Evolutionary conservation across 2,113 vertebrate species (phyloP).

Genomic region (Phycodurus eques): DNA sequence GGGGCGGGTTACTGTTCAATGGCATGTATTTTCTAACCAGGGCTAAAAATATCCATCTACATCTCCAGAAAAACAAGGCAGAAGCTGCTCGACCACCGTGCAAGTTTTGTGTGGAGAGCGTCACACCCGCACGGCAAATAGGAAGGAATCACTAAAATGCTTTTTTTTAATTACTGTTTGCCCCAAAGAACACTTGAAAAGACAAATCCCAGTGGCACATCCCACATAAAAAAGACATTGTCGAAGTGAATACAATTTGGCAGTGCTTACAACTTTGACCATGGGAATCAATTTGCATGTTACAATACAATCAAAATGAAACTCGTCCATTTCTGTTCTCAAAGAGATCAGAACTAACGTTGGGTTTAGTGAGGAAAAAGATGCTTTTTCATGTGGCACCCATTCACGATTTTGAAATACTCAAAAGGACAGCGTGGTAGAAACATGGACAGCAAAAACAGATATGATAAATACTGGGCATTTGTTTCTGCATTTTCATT

Average conservation of each 20-base stretch:
- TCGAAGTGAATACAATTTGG: neutral
- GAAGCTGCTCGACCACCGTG: slow-evolving; percentile 12
- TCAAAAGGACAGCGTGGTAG: neutral
- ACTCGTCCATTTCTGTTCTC: neutral
- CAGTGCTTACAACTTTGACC: neutral
- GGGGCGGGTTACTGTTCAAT: slow-evolving; percentile 39
- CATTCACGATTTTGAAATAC: neutral
- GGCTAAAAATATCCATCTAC: slow-evolving; percentile 52
- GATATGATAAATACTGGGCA: too few relatives aligned
- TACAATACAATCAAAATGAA: neutral
- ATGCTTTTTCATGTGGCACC: neutral
- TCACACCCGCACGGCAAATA: slow-evolving; percentile 5
- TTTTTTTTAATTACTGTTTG: neutral
- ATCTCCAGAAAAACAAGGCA: slow-evolving; percentile 27
- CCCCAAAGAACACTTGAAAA: neutral
- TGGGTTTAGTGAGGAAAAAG: neutral
- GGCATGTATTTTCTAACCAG: slow-evolving; percentile 28
- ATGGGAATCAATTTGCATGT: neutral
- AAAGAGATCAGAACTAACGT: neutral
- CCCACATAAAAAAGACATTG: neutral
- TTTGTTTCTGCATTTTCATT: too few relatives aligned
- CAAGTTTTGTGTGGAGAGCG: slow-evolving; percentile 11
- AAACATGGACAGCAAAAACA: neutral
- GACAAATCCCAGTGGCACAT: neutral
- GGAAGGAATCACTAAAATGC: neutral